A percentile compares a stretch with the other conserved stretches of the same genome.
Evolutionary conservation across 1,140 invertebrate species (phyloP).

Genomic region (Macrosteles quadrilineatus): DNA sequence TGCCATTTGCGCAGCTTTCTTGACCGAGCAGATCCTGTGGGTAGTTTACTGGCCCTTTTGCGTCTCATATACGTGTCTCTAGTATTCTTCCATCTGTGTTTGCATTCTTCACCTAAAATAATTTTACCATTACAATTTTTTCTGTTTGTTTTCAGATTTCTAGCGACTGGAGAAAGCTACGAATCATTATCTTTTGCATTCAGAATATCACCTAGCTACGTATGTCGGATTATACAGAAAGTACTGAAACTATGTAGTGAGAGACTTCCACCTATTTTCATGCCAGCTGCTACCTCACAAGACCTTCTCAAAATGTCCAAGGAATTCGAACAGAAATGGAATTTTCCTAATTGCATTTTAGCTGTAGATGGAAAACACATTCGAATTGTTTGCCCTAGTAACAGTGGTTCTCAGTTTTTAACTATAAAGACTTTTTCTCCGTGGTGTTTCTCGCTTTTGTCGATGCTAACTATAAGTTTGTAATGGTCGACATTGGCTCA

Average conservation of each 20-base stretch:
- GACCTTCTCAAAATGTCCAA: neutral
- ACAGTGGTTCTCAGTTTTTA: slow-evolving; percentile 47
- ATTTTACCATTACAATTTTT: neutral
- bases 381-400: slow-evolving; percentile 48
- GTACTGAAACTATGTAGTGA: neutral
- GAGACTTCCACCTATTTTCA: neutral
- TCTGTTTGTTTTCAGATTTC: neutral
- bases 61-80: slow-evolving; percentile 23
- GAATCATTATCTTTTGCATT: neutral
- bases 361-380: slow-evolving; percentile 51
- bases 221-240: neutral
- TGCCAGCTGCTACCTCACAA: neutral
- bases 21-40: slow-evolving; percentile 8
- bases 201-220: neutral
- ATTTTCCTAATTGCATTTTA: slow-evolving; percentile 49
- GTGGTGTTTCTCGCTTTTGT: slow-evolving; percentile 51
- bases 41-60: slow-evolving; percentile 20
- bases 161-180: neutral
- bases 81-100: slow-evolving; percentile 25
- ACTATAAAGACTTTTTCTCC: slow-evolving; percentile 51
- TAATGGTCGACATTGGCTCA: slow-evolving; percentile 49
- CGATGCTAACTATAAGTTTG: slow-evolving; percentile 51
- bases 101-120: slow-evolving; percentile 28
- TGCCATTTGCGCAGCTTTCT: slow-evolving; percentile 21
- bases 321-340: slow-evolving; percentile 33